Conservation (phyloP, 2,113 vertebrate species). For the Morphnarchus princeps region DNA sequence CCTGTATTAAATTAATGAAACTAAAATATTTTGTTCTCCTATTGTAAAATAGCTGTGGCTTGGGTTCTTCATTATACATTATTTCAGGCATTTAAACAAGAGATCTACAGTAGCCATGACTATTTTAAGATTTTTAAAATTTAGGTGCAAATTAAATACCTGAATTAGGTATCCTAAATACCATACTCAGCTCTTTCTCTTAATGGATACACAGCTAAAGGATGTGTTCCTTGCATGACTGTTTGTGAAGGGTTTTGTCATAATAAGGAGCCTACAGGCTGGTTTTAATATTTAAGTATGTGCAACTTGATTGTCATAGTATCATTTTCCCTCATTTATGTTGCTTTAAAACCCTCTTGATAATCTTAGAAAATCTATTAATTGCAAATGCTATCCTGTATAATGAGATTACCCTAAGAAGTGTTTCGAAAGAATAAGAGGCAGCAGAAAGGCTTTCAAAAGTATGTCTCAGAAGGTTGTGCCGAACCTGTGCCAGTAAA, state of each 20-base stretch:
- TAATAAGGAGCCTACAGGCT: not conserved
- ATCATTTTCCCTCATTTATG: not conserved
- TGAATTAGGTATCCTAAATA: not conserved
- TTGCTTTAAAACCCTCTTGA: slow-evolving; percentile 11
- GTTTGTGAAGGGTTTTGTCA: slow-evolving; percentile 10
- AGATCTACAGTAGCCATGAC: not conserved
- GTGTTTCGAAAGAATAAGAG: not conserved
- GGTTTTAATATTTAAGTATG: not conserved
- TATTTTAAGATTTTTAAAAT: not conserved
- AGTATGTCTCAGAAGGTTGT: not conserved
- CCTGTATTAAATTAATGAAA: not conserved
- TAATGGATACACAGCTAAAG: not conserved
- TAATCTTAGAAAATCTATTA: slow-evolving; percentile 45
- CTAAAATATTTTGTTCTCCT: not conserved
- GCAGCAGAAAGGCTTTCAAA: not conserved
- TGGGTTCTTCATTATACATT: not conserved
- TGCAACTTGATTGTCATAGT: not conserved
- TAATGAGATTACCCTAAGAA: slow-evolving; percentile 29
- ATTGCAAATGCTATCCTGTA: not conserved
- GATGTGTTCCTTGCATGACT: not conserved
- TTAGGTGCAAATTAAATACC: not conserved
- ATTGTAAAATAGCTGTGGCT: not conserved
- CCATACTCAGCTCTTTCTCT: not conserved
- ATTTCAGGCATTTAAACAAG: not conserved
- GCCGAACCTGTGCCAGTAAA: not conserved